A percentile compares a stretch with the other conserved stretches of the same genome.
These are phyloP conservation scores for Heterodera filipjevi DNA, from an alignment of 2,888 invertebrate species.

Conservation along the genomic window DNA sequence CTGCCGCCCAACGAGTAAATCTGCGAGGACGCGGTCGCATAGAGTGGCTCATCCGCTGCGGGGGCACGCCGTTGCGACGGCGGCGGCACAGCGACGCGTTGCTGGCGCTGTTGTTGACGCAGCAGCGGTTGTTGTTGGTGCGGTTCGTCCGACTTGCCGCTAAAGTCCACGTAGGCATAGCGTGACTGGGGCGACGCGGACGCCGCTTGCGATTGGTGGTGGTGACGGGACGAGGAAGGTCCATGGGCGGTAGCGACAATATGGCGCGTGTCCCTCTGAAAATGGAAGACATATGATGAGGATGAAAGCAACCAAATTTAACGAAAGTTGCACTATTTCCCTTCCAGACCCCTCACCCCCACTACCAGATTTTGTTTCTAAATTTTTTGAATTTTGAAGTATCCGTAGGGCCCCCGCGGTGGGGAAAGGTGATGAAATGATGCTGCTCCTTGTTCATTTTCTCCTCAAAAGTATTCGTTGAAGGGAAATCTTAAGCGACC, in stretches of 20 bases:
- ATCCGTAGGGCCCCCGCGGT: too few species aligned
- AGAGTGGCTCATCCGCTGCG: slow-evolving; percentile 45
- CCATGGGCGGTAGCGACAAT: neutral
- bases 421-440: too few species aligned
- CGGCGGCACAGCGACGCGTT: neutral
- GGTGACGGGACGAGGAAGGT: neutral
- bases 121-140: neutral
- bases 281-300: too few species aligned
- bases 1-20: slow-evolving; percentile 52
- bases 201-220: neutral
- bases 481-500: too few species aligned
- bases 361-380: too few species aligned
- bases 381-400: too few species aligned
- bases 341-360: too few species aligned
- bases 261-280: too few species aligned
- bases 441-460: too few species aligned
- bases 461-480: too few species aligned
- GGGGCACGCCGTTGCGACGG: neutral
- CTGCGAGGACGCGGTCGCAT: slow-evolving; percentile 60
- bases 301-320: too few species aligned
- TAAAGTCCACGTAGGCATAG: neutral
- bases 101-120: neutral
- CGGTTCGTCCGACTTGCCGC: neutral
- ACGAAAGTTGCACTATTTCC: too few species aligned
- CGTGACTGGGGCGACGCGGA: neutral